Evolutionary conservation across 1,140 invertebrate genomes (phyloP).

Genomic region (Lucilia cuprina): DNA sequence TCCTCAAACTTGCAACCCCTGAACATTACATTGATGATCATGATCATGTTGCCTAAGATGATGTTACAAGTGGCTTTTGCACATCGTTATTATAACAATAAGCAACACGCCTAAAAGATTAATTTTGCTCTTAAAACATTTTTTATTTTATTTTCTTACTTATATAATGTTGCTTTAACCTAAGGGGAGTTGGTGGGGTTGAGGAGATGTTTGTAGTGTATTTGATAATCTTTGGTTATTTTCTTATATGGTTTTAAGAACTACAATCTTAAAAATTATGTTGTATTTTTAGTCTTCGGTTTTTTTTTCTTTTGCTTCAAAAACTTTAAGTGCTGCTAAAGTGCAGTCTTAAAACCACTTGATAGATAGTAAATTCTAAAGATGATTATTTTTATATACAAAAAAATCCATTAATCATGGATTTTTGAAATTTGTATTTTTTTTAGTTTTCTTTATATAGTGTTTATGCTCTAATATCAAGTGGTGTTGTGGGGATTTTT

Average conservation of each 20-base stretch:
- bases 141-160: background rate
- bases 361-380: background rate
- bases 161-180: background rate
- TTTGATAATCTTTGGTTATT: background rate
- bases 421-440: background rate
- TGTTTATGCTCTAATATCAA: background rate
- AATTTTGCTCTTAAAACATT: background rate
- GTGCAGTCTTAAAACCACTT: constrained; percentile 6
- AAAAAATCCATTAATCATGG: constrained; percentile 11
- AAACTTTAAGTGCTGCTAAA: background rate
- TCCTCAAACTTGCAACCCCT: too few relatives aligned
- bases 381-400: background rate
- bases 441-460: background rate
- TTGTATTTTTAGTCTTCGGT: background rate
- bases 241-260: background rate
- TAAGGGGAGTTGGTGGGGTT: background rate
- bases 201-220: background rate
- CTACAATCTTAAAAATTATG: background rate
- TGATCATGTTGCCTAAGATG: background rate
- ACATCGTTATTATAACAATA: constrained; percentile 62
- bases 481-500: background rate
- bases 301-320: background rate
- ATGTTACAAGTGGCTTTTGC: constrained; percentile 58
- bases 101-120: constrained; percentile 44
- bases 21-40: background rate